Conservation (phyloP, 2,113 vertebrate species). For the Dolichallabes microphthalmus region DNA sequence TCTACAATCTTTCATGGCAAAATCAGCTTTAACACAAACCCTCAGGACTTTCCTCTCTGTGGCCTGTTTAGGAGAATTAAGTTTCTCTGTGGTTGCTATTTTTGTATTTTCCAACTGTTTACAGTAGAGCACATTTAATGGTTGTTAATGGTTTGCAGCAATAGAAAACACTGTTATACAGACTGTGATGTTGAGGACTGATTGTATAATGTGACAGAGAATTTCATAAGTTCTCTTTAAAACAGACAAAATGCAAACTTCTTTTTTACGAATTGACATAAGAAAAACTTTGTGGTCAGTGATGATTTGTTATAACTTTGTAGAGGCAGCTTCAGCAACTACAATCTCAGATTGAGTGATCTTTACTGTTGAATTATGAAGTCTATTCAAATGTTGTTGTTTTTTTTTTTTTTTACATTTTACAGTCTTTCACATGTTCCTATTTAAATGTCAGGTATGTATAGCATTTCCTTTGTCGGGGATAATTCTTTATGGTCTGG, state of each 20-base stretch:
- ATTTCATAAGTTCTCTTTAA: neutral
- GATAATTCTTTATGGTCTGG: neutral
- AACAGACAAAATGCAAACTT: neutral
- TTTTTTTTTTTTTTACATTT: too few species aligned
- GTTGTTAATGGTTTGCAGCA: neutral
- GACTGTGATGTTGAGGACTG: neutral
- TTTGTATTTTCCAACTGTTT: neutral
- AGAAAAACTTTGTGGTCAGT: neutral
- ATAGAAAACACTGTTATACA: neutral
- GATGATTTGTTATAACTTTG: neutral
- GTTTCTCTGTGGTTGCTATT: neutral
- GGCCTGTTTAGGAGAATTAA: neutral
- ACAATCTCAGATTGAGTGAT: neutral
- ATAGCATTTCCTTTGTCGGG: neutral
- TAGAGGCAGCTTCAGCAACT: neutral
- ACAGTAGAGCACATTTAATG: constrained; percentile 3
- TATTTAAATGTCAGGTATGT: neutral
- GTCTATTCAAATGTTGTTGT: too few species aligned
- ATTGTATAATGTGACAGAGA: neutral
- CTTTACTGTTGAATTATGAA: neutral
- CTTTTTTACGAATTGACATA: constrained; percentile 34
- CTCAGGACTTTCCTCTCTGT: neutral
- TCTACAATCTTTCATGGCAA: neutral
- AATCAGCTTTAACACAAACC: neutral
- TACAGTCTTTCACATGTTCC: too few species aligned